These are phyloP conservation scores for Euura lappo DNA, from an alignment of 1,140 invertebrate species.

Conservation along the genomic window DNA sequence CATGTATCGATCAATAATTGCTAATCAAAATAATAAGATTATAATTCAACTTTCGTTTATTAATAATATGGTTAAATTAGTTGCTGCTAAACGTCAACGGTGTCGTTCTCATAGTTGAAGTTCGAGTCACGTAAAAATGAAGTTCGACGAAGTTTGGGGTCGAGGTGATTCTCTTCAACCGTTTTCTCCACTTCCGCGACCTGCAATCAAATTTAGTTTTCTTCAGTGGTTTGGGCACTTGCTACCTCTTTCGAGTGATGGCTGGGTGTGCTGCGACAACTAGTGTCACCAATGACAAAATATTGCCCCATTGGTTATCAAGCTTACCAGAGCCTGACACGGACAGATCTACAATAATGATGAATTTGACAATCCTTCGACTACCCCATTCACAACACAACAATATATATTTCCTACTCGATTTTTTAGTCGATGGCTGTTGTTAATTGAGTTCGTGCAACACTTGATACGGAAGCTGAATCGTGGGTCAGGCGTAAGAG, in stretches of 20 bases:
- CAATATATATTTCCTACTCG: no score
- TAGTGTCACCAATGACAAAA: no score
- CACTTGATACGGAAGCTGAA: no score
- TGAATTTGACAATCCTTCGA: no score
- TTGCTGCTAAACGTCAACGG: constrained; percentile 50
- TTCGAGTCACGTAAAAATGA: constrained; percentile 59
- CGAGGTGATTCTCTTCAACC: constrained; percentile 52
- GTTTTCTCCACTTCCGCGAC: constrained; percentile 56
- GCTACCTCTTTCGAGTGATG: constrained; percentile 10
- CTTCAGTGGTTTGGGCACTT: background rate
- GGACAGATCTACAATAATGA: no score
- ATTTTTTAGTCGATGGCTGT: no score
- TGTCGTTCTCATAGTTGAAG: constrained; percentile 59
- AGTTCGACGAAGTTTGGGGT: constrained; percentile 55
- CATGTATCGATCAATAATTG: background rate
- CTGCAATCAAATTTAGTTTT: constrained; percentile 30
- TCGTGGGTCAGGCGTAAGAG: no score
- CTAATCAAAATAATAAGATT: background rate
- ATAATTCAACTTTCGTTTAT: constrained; percentile 1
- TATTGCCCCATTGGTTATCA: constrained; percentile 16
- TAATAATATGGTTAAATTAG: background rate
- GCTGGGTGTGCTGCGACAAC: background rate
- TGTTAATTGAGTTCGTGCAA: no score
- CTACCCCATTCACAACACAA: no score
- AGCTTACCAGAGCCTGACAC: no score